Percentiles rank a stretch among this genome's conserved stretches.
Conservation (phyloP, 2,113 vertebrate species). For the Falcunculus frontatus region DNA sequence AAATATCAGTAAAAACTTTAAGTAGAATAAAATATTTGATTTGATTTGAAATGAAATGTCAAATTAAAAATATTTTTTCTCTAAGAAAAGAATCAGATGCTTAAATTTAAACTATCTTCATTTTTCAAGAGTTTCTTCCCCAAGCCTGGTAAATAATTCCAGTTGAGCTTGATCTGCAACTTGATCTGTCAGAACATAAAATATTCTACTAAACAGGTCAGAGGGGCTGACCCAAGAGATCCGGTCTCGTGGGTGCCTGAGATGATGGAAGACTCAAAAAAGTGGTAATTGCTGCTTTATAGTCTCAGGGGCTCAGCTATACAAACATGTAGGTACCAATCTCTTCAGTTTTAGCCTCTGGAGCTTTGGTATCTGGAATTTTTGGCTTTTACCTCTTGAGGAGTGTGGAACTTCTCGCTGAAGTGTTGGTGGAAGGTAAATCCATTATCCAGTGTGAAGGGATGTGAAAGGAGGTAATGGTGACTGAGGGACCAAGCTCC, state of each 20-base stretch:
- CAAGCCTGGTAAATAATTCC: neutral
- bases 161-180: neutral
- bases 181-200: neutral
- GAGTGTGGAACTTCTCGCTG: neutral
- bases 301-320: neutral
- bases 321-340: neutral
- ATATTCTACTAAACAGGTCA: neutral
- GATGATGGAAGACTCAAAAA: neutral
- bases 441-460: neutral
- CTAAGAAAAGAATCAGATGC: neutral
- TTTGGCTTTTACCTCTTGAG: neutral
- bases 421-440: neutral
- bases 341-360: neutral
- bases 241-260: neutral
- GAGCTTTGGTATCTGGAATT: neutral
- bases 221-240: neutral
- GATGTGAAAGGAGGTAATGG: neutral
- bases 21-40: neutral
- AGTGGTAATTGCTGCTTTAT: neutral
- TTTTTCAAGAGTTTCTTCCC: neutral
- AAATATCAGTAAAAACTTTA: neutral
- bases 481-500: neutral
- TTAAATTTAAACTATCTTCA: neutral
- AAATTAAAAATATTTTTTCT: neutral
- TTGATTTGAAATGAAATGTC: neutral